phyloP scores from a whole-genome alignment of 2,113 vertebrate species.

The Probosciger aterrimus region DNA sequence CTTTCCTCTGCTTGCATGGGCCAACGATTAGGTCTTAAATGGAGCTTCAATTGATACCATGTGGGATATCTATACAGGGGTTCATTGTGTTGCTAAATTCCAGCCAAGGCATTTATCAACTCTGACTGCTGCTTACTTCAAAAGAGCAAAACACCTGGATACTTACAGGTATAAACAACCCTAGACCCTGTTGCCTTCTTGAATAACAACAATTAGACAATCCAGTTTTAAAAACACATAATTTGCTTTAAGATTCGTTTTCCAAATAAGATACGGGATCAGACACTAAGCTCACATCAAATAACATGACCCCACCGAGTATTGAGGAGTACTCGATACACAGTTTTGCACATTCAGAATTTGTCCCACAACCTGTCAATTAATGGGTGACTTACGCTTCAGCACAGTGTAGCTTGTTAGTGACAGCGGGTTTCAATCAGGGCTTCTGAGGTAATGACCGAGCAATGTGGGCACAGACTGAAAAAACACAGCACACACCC shows the following conservation, averaged over 20 bases:
- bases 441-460: background rate
- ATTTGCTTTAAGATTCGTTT: background rate
- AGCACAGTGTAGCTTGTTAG: background rate
- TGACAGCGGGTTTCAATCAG: background rate
- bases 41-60: slow-evolving; percentile 73
- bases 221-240: background rate
- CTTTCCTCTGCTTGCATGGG: slow-evolving; percentile 60
- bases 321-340: background rate
- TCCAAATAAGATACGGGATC: background rate
- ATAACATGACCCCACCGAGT: background rate
- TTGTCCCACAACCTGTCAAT: background rate
- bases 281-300: background rate
- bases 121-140: slow-evolving; percentile 54
- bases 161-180: slow-evolving; percentile 34
- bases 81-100: slow-evolving; percentile 70
- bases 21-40: slow-evolving; percentile 71
- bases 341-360: background rate
- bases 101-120: slow-evolving; percentile 63
- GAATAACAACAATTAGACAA: background rate
- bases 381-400: background rate
- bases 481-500: background rate
- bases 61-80: slow-evolving; percentile 67
- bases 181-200: background rate
- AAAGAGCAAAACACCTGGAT: slow-evolving; percentile 32
- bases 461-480: background rate